Evolutionary conservation across 2,113 vertebrate genomes (phyloP).

Genomic region (Balaeniceps rex): DNA sequence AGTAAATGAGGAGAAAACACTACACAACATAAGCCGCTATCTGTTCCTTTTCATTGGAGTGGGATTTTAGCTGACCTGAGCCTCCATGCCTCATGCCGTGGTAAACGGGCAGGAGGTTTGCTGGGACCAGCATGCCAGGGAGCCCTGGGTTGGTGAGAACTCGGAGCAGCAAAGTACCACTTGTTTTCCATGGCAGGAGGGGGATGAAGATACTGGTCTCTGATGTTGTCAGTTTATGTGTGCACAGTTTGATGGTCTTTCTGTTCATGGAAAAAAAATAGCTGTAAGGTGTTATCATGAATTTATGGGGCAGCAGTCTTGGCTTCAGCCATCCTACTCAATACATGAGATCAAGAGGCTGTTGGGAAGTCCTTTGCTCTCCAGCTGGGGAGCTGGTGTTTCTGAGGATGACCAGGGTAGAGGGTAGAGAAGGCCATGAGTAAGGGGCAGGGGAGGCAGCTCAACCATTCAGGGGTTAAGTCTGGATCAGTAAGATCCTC

Average conservation of each 20-base stretch:
- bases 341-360: not conserved
- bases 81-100: fast-evolving
- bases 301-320: not conserved
- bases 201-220: not conserved
- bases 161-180: not conserved
- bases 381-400: not conserved
- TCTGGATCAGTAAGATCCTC: not conserved
- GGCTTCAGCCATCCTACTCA: not conserved
- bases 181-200: not conserved
- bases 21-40: not conserved
- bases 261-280: not conserved
- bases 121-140: not conserved
- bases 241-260: not conserved
- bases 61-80: not conserved
- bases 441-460: not conserved
- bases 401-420: not conserved
- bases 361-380: not conserved
- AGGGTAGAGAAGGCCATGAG: not conserved
- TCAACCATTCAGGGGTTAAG: not conserved
- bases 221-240: not conserved
- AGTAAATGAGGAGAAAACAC: not conserved
- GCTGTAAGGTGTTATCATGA: not conserved
- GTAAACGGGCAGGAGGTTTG: not conserved
- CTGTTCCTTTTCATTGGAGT: not conserved
- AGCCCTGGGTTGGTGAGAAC: not conserved